Conservation (phyloP, 2,113 vertebrate genomes). For the Misgurnus anguillicaudatus region DNA sequence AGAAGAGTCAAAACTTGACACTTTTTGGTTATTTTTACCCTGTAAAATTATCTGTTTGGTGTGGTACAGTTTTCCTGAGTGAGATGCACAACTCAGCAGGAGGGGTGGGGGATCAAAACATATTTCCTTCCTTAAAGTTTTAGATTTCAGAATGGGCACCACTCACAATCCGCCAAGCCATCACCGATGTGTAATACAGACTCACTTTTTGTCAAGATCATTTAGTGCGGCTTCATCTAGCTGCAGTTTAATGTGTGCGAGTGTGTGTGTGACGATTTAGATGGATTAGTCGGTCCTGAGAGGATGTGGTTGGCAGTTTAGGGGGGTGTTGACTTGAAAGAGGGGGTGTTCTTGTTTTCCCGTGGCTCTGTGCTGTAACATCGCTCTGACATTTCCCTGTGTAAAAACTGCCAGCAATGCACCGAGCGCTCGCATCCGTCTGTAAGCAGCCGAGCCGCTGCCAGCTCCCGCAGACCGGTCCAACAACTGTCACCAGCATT, state of each 20-base stretch:
- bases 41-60: conserved; percentile 54
- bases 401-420: conserved; percentile 56
- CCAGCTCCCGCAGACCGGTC: conserved; percentile 69
- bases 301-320: conserved; percentile 50
- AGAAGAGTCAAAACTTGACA: conserved; percentile 46
- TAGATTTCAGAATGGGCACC: conserved; percentile 46
- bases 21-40: conserved; percentile 52
- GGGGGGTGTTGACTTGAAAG: not conserved
- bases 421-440: conserved; percentile 62
- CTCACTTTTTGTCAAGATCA: conserved; percentile 49
- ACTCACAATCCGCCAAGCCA: conserved; percentile 50
- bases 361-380: conserved; percentile 63
- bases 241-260: conserved; percentile 49
- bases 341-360: conserved; percentile 49
- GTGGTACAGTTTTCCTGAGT: conserved; percentile 48
- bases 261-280: conserved; percentile 53
- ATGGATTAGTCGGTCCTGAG: conserved; percentile 54
- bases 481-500: conserved; percentile 66
- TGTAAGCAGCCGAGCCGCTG: conserved; percentile 66
- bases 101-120: conserved; percentile 12
- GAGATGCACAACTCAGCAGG: conserved; percentile 30
- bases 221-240: conserved; percentile 56
- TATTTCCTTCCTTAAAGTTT: conserved; percentile 56
- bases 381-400: conserved; percentile 71
- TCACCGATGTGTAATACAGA: conserved; percentile 45